These are phyloP conservation scores for Parnassius glacialis DNA, from an alignment of 2,888 invertebrate species.

Conservation along the genomic window DNA sequence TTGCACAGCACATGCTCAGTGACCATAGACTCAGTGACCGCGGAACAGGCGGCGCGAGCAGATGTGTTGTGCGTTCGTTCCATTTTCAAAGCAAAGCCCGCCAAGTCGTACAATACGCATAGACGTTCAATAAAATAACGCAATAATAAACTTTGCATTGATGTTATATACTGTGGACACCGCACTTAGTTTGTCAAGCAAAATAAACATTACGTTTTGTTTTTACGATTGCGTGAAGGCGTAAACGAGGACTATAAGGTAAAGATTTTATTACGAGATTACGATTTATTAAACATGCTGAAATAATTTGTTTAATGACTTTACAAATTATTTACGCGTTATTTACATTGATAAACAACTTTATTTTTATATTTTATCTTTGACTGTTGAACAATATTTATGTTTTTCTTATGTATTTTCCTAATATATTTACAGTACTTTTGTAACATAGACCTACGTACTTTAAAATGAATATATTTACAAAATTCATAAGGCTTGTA, in stretches of 20 bases:
- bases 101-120: slow-evolving; percentile 37
- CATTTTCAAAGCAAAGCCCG: slow-evolving; percentile 42
- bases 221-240: slow-evolving; percentile 40
- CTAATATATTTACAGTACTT: too few species aligned
- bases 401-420: too few species aligned
- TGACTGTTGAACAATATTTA: too few species aligned
- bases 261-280: slow-evolving; percentile 34
- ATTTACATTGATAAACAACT: too few species aligned
- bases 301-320: slow-evolving; percentile 24
- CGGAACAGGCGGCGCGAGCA: slow-evolving; percentile 55
- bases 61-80: slow-evolving; percentile 46
- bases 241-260: slow-evolving; percentile 51
- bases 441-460: too few species aligned
- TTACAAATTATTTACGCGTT: slow-evolving; percentile 10
- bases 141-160: slow-evolving; percentile 30
- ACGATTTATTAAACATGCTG: slow-evolving; percentile 33
- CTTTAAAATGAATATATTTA: too few species aligned
- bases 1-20: neutral
- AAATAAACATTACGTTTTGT: slow-evolving; percentile 37
- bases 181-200: slow-evolving; percentile 37
- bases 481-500: too few species aligned
- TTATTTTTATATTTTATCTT: too few species aligned
- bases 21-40: slow-evolving; percentile 56
- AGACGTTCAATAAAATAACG: slow-evolving; percentile 24
- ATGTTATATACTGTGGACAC: slow-evolving; percentile 47